phyloP scores from a whole-genome alignment of 2,888 invertebrate genomes.

The Didymodactylos carnosus region DNA sequence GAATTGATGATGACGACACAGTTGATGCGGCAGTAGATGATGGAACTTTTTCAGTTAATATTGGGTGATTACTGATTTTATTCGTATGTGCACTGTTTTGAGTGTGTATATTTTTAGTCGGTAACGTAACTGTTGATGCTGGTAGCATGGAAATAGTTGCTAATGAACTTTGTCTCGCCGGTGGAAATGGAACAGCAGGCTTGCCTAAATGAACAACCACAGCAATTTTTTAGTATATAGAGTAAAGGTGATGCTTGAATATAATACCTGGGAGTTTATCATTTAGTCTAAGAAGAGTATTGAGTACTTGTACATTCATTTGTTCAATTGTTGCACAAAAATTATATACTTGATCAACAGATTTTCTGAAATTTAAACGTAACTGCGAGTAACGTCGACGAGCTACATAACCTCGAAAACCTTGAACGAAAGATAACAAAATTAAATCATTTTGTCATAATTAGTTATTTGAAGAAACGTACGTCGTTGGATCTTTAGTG shows the following conservation, averaged over 20 bases:
- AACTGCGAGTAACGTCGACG: conserved; percentile 17
- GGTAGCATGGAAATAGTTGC: too few relatives aligned
- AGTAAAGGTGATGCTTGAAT: too few relatives aligned
- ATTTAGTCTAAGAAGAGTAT: neutral
- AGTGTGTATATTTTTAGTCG: too few relatives aligned
- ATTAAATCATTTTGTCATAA: neutral
- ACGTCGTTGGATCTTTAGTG: conserved; percentile 25
- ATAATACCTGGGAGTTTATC: neutral
- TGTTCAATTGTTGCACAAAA: neutral
- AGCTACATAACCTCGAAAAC: conserved; percentile 21
- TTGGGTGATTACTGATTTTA: neutral
- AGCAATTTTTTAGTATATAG: too few relatives aligned
- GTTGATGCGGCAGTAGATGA: neutral
- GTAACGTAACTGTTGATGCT: too few relatives aligned
- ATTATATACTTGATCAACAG: conserved; percentile 19
- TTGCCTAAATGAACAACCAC: too few relatives aligned
- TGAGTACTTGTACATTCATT: neutral
- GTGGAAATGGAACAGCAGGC: too few relatives aligned
- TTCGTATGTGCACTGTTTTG: too few relatives aligned
- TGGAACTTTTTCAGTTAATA: neutral
- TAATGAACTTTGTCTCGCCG: too few relatives aligned
- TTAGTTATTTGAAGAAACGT: neutral
- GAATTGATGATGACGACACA: neutral
- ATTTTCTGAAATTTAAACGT: conserved; percentile 18
- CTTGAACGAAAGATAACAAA: conserved; percentile 15